Evolutionary conservation across 2,888 invertebrate genomes (phyloP).

Genomic region (Latrodectus elegans): DNA sequence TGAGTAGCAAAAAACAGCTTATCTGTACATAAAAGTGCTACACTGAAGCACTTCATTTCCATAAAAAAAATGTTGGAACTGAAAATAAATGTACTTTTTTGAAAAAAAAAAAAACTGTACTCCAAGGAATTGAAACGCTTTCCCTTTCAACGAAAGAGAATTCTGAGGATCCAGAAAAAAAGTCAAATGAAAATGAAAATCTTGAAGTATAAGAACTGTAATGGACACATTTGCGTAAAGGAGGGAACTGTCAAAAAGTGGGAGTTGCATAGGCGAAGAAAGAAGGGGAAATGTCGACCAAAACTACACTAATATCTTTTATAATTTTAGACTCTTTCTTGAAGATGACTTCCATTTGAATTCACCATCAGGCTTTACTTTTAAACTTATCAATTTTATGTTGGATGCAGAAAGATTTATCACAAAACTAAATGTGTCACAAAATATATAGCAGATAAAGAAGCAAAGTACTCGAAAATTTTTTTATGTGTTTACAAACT

Average conservation of each 20-base stretch:
- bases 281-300: constrained; percentile 1
- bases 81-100: neutral
- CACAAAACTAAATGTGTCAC: no score
- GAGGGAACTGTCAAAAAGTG: constrained; percentile 35
- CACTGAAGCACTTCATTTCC: neutral
- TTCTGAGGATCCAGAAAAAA: constrained; percentile 15
- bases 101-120: neutral
- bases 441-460: no score
- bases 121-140: constrained; percentile 19
- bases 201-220: constrained; percentile 13
- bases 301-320: constrained; percentile 35
- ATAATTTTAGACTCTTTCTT: constrained; percentile 28
- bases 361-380: neutral
- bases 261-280: constrained; percentile 16
- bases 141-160: neutral
- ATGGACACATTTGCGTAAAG: constrained; percentile 35
- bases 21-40: neutral
- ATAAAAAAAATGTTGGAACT: neutral
- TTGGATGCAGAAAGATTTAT: no score
- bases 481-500: no score
- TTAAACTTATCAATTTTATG: neutral
- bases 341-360: neutral
- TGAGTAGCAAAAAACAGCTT: neutral
- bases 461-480: no score
- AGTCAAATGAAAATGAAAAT: constrained; percentile 38